phyloP scores from a whole-genome alignment of 2,113 vertebrate genomes.

The Psittacula cyanocephala region DNA sequence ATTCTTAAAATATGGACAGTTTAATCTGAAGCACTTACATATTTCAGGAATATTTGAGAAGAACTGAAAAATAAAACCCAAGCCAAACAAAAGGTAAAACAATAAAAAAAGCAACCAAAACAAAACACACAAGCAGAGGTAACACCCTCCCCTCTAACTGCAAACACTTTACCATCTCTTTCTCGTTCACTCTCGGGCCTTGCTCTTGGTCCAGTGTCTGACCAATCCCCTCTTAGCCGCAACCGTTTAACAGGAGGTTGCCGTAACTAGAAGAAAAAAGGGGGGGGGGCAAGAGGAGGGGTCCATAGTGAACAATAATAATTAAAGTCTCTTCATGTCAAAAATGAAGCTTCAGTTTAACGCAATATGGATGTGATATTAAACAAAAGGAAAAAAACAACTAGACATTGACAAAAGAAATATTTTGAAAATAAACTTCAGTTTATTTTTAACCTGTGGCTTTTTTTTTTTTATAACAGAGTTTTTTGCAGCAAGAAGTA shows the following conservation, averaged over 20 bases:
- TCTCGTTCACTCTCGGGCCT: constrained; percentile 97
- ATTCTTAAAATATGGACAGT: not conserved
- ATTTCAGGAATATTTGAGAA: not conserved
- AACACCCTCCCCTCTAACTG: not conserved
- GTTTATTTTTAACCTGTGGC: not conserved
- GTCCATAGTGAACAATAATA: not conserved
- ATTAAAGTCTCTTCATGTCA: not conserved
- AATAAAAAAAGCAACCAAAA: not conserved
- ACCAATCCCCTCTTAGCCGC: constrained; percentile 95
- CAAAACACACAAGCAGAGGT: not conserved
- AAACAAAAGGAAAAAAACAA: not conserved
- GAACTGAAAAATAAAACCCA: not conserved
- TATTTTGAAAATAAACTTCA: not conserved
- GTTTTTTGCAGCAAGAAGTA: not conserved
- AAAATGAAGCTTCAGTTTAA: not conserved
- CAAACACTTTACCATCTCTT: constrained; percentile 85
- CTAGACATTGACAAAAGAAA: not conserved
- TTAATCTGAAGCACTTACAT: not conserved
- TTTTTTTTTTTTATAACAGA: not conserved
- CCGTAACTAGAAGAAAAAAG: constrained; percentile 75
- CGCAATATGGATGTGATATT: not conserved
- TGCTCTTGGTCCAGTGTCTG: constrained; percentile 95
- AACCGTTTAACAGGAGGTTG: constrained; percentile 97
- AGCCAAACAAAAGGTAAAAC: not conserved
- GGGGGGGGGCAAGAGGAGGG: not conserved